Base-by-base conservation (phyloP, 1,140 invertebrate genomes). In the Rhizoglyphus robini region DNA sequence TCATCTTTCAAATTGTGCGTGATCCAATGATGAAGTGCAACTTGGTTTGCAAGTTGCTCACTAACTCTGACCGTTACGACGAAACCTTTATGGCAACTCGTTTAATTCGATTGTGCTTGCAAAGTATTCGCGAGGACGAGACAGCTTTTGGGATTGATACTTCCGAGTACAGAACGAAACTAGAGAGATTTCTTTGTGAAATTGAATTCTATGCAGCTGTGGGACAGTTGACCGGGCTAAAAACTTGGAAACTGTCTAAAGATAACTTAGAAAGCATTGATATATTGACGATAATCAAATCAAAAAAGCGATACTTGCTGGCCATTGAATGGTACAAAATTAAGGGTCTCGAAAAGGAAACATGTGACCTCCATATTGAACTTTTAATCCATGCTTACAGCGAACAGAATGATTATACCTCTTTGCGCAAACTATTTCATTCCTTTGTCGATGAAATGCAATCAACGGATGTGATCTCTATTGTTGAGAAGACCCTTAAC, bases 261-360 rank as follows among this genome's bases (percentile, higher is more conserved):
- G 27, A 68, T 13, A 68, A 65, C 47, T 30, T 68, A 18, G 31
- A 38, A 34, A 34, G 48, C 11, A 59, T 65, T 23, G 67, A 68
- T 29, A 61, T 68, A 34, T 32, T 68, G 11, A 68, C 67, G 15
- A 68, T 68, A n/a, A 31, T 68, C 11, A 68, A 68, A 47, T 47
- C 67, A 3, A 34, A 31, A 20, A 41, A 61, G 31, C n/a, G 25
- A 13, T 68, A 65, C 49, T 31, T 23, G 29, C 4, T 68, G 1
- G 63, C 54, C 32, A 25, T 61, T 15, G 67, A 69, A n/a, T 68
- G 63, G 58, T 46, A 60, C 32, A 46, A 66, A 2, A 62, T 49
- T 62, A 46, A 18, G 5, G 48, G 32, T 30, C 25, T 20, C 1
- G 67, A 69, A 32, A 54, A 61, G 29, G 68, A 69, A 36, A 62